Base-by-base conservation (phyloP, 2,113 vertebrate genomes). In the Oplegnathus fasciatus region DNA sequence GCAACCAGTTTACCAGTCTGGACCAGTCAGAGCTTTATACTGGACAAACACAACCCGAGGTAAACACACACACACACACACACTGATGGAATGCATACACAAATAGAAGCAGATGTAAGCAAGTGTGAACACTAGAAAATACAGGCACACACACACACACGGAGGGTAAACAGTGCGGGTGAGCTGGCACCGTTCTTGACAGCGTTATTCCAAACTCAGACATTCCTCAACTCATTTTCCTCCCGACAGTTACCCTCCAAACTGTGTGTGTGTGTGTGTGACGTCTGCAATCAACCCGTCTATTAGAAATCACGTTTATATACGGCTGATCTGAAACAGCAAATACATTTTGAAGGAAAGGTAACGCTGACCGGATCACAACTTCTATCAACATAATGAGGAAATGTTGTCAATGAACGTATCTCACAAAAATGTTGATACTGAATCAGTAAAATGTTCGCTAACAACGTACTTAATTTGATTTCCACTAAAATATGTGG, bases 181-280 rank as follows among this genome's bases (percentile, higher is more conserved):
- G 24, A 83, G 44, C 62, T 85, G 86, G 82, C 84, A 66, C 37
- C 46, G 28, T n/a, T 84, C 48, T 78, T 78, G 77, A 80, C 83
- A 14, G 20, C 58, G 87, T 86, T 84, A 80, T 80, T 89, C 70
- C 87, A 88, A 86, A 89, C 78, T 83, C 86, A 89, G 73, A 91
- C 91, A 92, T 91, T 91, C 91, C 87, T 68, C 71, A 66, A 67
- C 61, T 70, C 44, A 28, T 72, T 81, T 78, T 86, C 67, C 82
- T 84, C 75, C 22, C 15, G 0, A 79, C 84, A 80, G 78, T 82
- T 57, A 75, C 74, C 76, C 73, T 65, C 18, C 54, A 34, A 46
- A 65, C 30, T 68, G 4, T 22, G 52, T 34, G 67, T 70, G 69
- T 72, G 69, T 82, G 34, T 37, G 34, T 37, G 34, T 37, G 34